These are phyloP conservation scores for Peromyscus attwateri DNA, from an alignment of 2,797 vertebrate genomes.

Conservation along the genomic window DNA sequence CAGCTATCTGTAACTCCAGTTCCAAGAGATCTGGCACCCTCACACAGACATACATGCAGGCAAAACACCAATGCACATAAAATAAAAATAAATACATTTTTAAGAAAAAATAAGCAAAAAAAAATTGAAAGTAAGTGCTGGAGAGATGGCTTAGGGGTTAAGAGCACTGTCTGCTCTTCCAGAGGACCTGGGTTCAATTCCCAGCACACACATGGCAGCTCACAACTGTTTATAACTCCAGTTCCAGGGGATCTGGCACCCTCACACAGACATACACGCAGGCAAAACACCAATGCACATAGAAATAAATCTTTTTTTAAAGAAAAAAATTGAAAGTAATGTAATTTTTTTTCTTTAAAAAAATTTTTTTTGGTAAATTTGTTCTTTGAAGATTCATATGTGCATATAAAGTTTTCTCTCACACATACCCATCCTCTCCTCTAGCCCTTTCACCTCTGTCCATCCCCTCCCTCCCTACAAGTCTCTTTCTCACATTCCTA, in stretches of 20 bases:
- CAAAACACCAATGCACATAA: not conserved
- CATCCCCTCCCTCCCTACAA: not conserved
- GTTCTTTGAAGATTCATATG: not conserved
- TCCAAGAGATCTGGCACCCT: not conserved
- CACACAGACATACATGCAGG: not conserved
- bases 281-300: not conserved
- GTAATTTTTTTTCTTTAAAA: not conserved
- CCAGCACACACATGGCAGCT: not conserved
- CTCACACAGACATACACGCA: not conserved
- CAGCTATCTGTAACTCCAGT: not conserved
- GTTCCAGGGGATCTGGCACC: not conserved
- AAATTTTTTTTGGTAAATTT: not conserved
- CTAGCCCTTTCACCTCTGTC: not conserved
- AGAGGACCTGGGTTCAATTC: not conserved
- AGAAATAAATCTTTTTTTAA: not conserved
- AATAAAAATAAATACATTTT: not conserved
- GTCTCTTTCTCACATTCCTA: not conserved
- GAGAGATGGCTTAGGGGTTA: not conserved
- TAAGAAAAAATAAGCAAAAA: not conserved
- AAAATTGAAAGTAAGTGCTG: not conserved
- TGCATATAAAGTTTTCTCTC: not conserved
- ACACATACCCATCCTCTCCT: not conserved
- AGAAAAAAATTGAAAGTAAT: not conserved
- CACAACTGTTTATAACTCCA: not conserved
- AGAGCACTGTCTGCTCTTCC: not conserved